Base-by-base conservation (phyloP, 2,797 vertebrate species). In the Nyctalus aviator region DNA sequence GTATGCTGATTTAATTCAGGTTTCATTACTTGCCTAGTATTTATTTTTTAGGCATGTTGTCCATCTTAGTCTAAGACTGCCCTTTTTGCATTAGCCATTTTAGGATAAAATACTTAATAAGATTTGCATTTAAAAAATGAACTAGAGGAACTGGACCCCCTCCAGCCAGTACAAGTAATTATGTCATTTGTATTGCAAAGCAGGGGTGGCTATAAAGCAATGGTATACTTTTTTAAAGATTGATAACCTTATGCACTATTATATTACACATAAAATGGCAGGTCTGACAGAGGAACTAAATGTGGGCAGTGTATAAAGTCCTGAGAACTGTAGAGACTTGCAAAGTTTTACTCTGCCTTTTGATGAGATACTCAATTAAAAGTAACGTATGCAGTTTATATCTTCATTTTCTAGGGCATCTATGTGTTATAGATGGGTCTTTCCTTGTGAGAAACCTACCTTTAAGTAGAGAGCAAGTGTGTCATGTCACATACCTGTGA, bases 41-140 rank as follows among this genome's bases (percentile, higher is more conserved):
- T 98, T 98, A 96, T 98, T 98, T 97, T 97, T 97, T 46, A 46
- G 96, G 94, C 92, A 96, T 94, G 97, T 95, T 98, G 98, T 98
- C 97, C 97, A 90, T 98, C 98, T 98, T 98, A 71, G 73, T 98
- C 97, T 93, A 93, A 90, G 88, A 96, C 97, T 98, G 95, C 98
- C 97, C 96, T 97, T 97, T 98, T 97, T 97, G 97, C 97, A 96
- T 96, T 97, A 98, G 97, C 98, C 98, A 98, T 98, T 98, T 98
- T 98, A 98, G 98, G 96, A 98, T 98, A 98, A 98, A 98, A 98
- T 98, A 96, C 97, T 98, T 98, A 98, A 98, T 98, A 98, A 98
- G 97, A 98, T 98, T 98, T 98, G 97, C 98, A 98, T 98, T 98
- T 98, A 98, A 98, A 98, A 98, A 98, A 98, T 98, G 98, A 98